A percentile compares a stretch with the other conserved stretches of the same genome.
phyloP scores from a whole-genome alignment of 1,140 invertebrate genomes.

The Tetramorium simillimum region DNA sequence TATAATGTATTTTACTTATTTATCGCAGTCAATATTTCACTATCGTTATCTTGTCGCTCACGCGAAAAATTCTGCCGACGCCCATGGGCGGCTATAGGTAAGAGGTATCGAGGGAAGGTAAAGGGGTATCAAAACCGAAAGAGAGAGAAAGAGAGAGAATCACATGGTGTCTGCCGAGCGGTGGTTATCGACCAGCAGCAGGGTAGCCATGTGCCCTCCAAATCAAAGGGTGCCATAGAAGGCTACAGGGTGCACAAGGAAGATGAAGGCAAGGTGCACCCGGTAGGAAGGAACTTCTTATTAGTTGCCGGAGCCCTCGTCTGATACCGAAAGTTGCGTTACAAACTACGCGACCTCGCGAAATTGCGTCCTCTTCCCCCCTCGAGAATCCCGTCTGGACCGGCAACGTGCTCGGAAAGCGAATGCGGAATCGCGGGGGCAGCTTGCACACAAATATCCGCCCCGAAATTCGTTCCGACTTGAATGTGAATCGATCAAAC shows the following conservation, averaged over 20 bases:
- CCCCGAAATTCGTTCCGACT: conserved; percentile 25
- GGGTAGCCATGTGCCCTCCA: conserved; percentile 54
- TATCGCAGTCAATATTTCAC: neutral
- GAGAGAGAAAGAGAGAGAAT: conserved; percentile 2
- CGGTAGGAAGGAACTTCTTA: conserved; percentile 39
- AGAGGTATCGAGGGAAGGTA: conserved; percentile 19
- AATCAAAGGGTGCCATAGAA: conserved; percentile 9
- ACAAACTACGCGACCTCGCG: conserved; percentile 46
- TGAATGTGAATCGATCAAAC: conserved; percentile 54
- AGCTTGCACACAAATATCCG: conserved; percentile 34
- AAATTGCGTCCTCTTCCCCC: neutral
- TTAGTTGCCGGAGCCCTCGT: neutral
- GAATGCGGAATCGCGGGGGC: conserved; percentile 5
- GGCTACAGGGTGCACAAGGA: neutral
- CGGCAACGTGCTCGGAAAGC: conserved; percentile 42
- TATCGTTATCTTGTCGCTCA: neutral
- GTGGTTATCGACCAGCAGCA: conserved; percentile 62
- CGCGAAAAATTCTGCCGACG: conserved; percentile 34
- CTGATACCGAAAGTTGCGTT: conserved; percentile 54
- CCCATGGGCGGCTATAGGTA: neutral
- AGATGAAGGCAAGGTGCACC: neutral
- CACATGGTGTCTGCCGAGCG: conserved; percentile 61
- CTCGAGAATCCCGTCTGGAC: conserved; percentile 25
- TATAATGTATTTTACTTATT: neutral
- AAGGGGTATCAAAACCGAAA: conserved; percentile 18